Evolutionary conservation across 2,113 vertebrate genomes (phyloP).

Genomic region (Furnarius figulus): DNA sequence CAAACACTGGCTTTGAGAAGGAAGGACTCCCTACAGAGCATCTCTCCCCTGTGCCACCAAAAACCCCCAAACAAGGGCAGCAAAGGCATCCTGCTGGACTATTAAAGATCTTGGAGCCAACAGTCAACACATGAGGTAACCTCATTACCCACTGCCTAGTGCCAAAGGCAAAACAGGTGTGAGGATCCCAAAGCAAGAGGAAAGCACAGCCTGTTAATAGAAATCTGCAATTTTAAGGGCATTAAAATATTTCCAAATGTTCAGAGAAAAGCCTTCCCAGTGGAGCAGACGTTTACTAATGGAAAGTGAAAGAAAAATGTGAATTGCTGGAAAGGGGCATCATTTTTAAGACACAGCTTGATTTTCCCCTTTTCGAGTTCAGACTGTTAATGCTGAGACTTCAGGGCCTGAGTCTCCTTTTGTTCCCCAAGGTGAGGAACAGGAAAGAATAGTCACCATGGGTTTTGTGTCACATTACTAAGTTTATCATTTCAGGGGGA

Average conservation of each 20-base stretch:
- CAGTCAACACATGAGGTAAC: conserved; percentile 46
- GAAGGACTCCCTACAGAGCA: background rate
- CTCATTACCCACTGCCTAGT: conserved; percentile 48
- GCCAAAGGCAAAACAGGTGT: conserved; percentile 73
- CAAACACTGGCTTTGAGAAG: background rate
- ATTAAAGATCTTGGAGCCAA: conserved; percentile 6
- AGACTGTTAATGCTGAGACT: background rate
- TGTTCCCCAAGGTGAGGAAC: background rate
- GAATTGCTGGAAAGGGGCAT: background rate
- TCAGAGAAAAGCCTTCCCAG: conserved; percentile 17
- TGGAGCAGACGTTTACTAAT: background rate
- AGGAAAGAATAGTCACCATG: background rate
- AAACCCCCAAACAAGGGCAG: background rate
- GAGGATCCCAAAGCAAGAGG: conserved; percentile 15
- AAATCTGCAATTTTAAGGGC: conserved; percentile 39
- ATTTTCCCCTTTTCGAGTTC: background rate
- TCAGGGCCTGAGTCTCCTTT: background rate
- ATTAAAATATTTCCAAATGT: conserved; percentile 48
- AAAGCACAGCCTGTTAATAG: conserved; percentile 43
- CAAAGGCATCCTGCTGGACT: conserved; percentile 31
- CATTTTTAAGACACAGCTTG: background rate
- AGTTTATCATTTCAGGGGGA: background rate
- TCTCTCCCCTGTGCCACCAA: background rate
- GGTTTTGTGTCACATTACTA: background rate
- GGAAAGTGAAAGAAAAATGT: conserved; percentile 1